Conservation (phyloP, 2,888 invertebrate species). For the Sturmia bella region DNA sequence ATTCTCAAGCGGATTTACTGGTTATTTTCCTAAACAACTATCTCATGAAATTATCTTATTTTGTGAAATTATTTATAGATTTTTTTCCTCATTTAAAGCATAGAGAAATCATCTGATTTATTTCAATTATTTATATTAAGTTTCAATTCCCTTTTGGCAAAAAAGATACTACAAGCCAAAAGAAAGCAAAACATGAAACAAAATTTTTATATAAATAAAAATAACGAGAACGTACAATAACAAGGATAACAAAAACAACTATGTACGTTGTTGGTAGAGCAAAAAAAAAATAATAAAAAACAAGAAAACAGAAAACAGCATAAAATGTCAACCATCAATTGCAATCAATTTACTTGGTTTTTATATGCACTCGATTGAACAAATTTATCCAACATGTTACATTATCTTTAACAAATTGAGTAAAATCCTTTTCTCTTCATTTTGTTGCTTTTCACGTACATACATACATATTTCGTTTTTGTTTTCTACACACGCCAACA, state of each 20-base stretch:
- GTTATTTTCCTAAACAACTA: slow-evolving; percentile 34
- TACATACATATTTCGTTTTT: not conserved
- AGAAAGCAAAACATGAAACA: slow-evolving; percentile 12
- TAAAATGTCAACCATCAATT: slow-evolving; percentile 70
- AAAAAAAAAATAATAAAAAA: not conserved
- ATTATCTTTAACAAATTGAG: slow-evolving; percentile 71
- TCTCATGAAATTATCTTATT: slow-evolving; percentile 2
- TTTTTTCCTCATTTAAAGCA: slow-evolving; percentile 25
- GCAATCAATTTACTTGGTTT: slow-evolving; percentile 70
- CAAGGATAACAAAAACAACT: slow-evolving; percentile 13
- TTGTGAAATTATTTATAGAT: slow-evolving; percentile 24
- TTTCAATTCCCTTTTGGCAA: slow-evolving; percentile 61
- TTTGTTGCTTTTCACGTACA: not conserved
- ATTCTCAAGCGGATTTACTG: no score
- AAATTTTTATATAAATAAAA: slow-evolving; percentile 51
- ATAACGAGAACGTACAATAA: slow-evolving; percentile 30
- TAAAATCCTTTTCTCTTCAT: slow-evolving; percentile 64
- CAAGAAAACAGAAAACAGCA: slow-evolving; percentile 46
- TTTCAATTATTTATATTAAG: slow-evolving; percentile 68
- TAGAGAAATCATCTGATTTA: slow-evolving; percentile 60
- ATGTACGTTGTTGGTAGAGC: slow-evolving; percentile 5
- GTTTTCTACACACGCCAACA: slow-evolving; percentile 20
- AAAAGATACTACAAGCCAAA: not conserved
- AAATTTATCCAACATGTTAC: slow-evolving; percentile 71
- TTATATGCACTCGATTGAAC: slow-evolving; percentile 70